A percentile compares a stretch with the other conserved stretches of the same genome.
phyloP scores from a whole-genome alignment of 2,888 invertebrate species.

The Arge pagana region DNA sequence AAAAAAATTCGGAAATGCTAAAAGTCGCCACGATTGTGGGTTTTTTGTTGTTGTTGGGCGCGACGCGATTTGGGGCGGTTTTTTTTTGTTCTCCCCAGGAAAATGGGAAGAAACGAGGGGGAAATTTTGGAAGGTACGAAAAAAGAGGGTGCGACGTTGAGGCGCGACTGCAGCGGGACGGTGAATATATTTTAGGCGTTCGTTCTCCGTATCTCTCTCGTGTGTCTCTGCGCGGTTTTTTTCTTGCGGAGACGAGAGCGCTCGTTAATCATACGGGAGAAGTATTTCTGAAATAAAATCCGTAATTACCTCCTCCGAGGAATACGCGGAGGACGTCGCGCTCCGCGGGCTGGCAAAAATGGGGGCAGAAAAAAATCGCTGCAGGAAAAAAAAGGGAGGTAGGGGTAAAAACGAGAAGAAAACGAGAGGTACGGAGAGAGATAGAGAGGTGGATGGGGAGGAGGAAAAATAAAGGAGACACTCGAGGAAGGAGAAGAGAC shows the following conservation, averaged over 20 bases:
- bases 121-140: too few relatives aligned
- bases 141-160: too few relatives aligned
- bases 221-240: constrained; percentile 27
- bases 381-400: neutral
- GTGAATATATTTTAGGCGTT: too few relatives aligned
- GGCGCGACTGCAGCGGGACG: too few relatives aligned
- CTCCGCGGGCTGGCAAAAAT: constrained; percentile 1
- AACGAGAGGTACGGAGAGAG: neutral
- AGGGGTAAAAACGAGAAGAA: constrained; percentile 13
- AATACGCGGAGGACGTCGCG: constrained; percentile 5
- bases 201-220: constrained; percentile 26
- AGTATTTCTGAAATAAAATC: constrained; percentile 41
- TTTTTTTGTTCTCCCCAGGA: too few relatives aligned
- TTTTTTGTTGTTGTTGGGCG: too few relatives aligned
- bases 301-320: constrained; percentile 36
- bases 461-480: constrained; percentile 9
- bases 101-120: too few relatives aligned
- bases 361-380: neutral
- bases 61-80: too few relatives aligned
- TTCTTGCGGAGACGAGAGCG: constrained; percentile 31
- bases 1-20: too few relatives aligned
- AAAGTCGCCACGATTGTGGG: too few relatives aligned
- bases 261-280: constrained; percentile 44
- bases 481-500: too few relatives aligned
- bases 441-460: neutral